phyloP scores from a whole-genome alignment of 2,888 invertebrate species.

The Tinea trinotella region DNA sequence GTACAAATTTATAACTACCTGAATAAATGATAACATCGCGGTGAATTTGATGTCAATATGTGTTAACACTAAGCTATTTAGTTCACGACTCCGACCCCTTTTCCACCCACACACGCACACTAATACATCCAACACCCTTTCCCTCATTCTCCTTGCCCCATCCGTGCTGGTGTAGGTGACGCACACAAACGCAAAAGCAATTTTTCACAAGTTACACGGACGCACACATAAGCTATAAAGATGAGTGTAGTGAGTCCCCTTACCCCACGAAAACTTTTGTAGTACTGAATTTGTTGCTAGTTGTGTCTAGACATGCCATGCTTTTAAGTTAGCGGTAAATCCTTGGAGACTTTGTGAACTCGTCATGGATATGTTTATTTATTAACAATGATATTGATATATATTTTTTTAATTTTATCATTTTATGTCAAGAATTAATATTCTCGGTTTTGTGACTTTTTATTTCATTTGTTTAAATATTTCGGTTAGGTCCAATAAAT shows the following conservation, averaged over 20 bases:
- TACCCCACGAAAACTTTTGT: slow-evolving; percentile 67
- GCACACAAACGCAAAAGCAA: slow-evolving; percentile 49
- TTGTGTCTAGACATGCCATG: slow-evolving; percentile 68
- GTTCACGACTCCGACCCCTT: slow-evolving; percentile 66
- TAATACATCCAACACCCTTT: neutral
- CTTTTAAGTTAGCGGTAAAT: slow-evolving; percentile 62
- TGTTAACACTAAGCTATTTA: slow-evolving; percentile 74
- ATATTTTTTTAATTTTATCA: neutral
- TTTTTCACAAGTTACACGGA: slow-evolving; percentile 62
- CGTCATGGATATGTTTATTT: slow-evolving; percentile 18
- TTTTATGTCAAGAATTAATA: neutral
- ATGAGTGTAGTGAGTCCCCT: slow-evolving; percentile 58
- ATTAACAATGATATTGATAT: neutral
- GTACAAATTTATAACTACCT: slow-evolving; percentile 60
- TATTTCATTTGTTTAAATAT: neutral
- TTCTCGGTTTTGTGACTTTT: neutral
- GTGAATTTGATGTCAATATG: slow-evolving; percentile 73
- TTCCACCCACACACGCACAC: slow-evolving; percentile 28
- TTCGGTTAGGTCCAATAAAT: neutral
- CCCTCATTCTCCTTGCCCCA: slow-evolving; percentile 22
- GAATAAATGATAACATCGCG: slow-evolving; percentile 71
- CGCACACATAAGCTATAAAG: slow-evolving; percentile 40
- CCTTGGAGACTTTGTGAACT: slow-evolving; percentile 39
- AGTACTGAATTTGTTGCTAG: slow-evolving; percentile 67
- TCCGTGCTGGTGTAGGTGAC: slow-evolving; percentile 26